Evolutionary conservation across 2,888 invertebrate genomes (phyloP).

Genomic region (Gryllus longicercus): DNA sequence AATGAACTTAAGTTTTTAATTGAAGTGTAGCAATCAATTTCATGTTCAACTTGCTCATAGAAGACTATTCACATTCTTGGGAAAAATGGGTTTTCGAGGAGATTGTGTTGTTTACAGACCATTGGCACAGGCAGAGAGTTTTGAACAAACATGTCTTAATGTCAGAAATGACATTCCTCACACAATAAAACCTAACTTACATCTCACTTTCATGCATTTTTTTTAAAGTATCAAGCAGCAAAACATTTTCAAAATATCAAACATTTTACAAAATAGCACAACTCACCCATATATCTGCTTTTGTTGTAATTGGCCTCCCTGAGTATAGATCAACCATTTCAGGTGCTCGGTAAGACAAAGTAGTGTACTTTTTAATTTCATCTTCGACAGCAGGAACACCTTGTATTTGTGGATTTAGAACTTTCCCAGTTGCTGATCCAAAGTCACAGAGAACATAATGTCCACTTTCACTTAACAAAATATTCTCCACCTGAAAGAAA

Average conservation of each 20-base stretch:
- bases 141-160: too few relatives aligned
- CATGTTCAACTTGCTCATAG: too few relatives aligned
- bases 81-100: too few relatives aligned
- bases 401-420: constrained; percentile 64
- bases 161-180: too few relatives aligned
- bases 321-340: constrained; percentile 92
- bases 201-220: too few relatives aligned
- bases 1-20: too few relatives aligned
- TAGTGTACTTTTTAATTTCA: constrained; percentile 84
- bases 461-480: constrained; percentile 73
- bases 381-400: constrained; percentile 72
- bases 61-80: too few relatives aligned
- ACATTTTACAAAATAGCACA: constrained; percentile 22
- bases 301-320: constrained; percentile 76
- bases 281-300: constrained; percentile 81
- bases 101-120: too few relatives aligned
- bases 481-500: constrained; percentile 73
- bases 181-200: too few relatives aligned
- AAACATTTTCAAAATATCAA: background rate
- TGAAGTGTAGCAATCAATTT: too few relatives aligned
- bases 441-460: constrained; percentile 89
- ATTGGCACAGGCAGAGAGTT: too few relatives aligned
- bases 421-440: constrained; percentile 85
- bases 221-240: too few relatives aligned
- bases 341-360: constrained; percentile 82